Evolutionary conservation across 2,113 vertebrate genomes (phyloP).

Genomic region (Gobio gobio): DNA sequence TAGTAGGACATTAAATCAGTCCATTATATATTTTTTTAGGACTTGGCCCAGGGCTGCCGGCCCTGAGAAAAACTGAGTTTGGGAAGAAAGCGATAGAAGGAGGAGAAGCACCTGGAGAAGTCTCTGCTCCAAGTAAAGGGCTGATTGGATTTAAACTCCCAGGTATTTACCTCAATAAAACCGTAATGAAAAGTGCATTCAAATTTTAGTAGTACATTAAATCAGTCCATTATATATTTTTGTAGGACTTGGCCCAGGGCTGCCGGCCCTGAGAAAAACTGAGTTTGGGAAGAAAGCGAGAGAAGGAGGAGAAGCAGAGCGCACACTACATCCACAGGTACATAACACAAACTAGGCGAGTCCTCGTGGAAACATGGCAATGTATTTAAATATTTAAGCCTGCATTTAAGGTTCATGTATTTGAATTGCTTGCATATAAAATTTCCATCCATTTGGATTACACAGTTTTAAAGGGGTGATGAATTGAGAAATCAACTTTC

Average conservation of each 20-base stretch:
- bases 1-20: background rate
- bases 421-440: background rate
- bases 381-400: background rate
- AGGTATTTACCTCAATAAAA: slow-evolving; percentile 57
- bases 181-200: background rate
- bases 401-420: background rate
- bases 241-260: slow-evolving; percentile 67
- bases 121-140: slow-evolving; percentile 60
- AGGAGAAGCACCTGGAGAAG: slow-evolving; percentile 24
- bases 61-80: slow-evolving; percentile 69
- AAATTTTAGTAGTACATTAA: background rate
- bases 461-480: background rate
- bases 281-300: slow-evolving; percentile 39
- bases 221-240: background rate
- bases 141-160: slow-evolving; percentile 74
- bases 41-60: slow-evolving; percentile 65
- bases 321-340: slow-evolving; percentile 58
- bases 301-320: slow-evolving; percentile 50
- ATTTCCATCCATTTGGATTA: background rate
- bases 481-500: no score
- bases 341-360: background rate
- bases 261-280: slow-evolving; percentile 73
- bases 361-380: background rate
- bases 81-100: slow-evolving; percentile 47
- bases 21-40: slow-evolving; percentile 60